phyloP scores from a whole-genome alignment of 1,140 invertebrate genomes.

The Heliconius nattereri region DNA sequence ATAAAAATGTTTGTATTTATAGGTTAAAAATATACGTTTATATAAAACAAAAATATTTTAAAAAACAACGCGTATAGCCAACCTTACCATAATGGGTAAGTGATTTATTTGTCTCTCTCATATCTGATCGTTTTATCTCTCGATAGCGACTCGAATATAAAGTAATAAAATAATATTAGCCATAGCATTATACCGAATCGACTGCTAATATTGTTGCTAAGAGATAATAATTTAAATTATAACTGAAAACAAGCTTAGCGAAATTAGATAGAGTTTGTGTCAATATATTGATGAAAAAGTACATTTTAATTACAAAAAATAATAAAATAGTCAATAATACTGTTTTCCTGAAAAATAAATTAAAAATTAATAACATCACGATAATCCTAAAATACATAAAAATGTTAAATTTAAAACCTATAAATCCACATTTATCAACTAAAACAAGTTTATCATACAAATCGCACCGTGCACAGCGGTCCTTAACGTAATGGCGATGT shows the following conservation, averaged over 20 bases:
- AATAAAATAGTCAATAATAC: too few relatives aligned
- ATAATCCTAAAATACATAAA: neutral
- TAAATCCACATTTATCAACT: neutral
- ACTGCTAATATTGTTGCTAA: neutral
- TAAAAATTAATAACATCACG: too few relatives aligned
- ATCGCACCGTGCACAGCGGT: constrained; percentile 34
- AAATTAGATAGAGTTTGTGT: too few relatives aligned
- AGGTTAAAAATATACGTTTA: too few relatives aligned
- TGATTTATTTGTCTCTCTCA: constrained; percentile 14
- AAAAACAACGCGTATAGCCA: constrained; percentile 15
- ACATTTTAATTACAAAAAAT: too few relatives aligned
- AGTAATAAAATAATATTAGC: constrained; percentile 10
- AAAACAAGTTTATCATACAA: neutral
- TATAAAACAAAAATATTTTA: neutral
- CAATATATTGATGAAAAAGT: too few relatives aligned
- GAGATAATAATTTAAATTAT: neutral
- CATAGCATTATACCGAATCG: neutral
- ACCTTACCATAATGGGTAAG: neutral
- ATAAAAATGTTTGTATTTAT: too few relatives aligned
- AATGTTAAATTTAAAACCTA: neutral
- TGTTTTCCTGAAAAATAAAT: too few relatives aligned
- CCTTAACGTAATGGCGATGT: constrained; percentile 64
- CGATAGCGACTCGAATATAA: constrained; percentile 12
- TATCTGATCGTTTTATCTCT: constrained; percentile 14
- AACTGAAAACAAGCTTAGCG: too few relatives aligned